Base-by-base conservation (phyloP, 2,113 vertebrate genomes). In the Athene noctua region DNA sequence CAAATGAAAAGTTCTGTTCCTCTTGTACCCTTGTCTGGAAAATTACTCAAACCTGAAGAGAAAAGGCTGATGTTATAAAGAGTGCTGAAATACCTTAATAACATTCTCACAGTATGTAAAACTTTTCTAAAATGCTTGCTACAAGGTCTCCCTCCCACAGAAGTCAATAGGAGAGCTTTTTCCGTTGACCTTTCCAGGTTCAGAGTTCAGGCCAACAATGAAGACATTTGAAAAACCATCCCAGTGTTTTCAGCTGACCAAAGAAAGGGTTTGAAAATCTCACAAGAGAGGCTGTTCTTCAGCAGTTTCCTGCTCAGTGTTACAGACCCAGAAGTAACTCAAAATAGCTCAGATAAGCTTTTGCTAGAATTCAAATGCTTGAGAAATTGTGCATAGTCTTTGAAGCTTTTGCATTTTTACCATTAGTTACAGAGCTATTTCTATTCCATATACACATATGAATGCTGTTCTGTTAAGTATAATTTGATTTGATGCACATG, bases 401-500 rank as follows among this genome's bases (percentile, higher is more conserved):
- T 91, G 72, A 92, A 94, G 68, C 30, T 79, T 79, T 91, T 84
- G 13, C 29, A 61, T 36, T 84, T 92, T 77, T 84, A 80, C 19
- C 61, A 67, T 63, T 79, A 78, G 15, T 74, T 91, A 36, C 63
- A 88, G 59, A 88, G 12, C n/a, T 79, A 42, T 94, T 92, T 88
- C 61, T 92, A 40, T 58, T 93, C 38, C 47, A 19, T 54, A 55
- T 49, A 84, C 52, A 71, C 52, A 86, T 80, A 83, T 77, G 82
- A 95, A 86, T 91, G 40, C 19, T 72, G 32, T 92, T 94, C 58
- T 62, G n/a, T 84, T 88, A 63, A 88, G 61, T 61, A 79, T 67
- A n/a, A 74, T 88, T 86, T 93, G 38, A 88, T 94, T 72, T 91
- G 40, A 90, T 86, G 61, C 72, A 91, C 30, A 68, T 77, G 62